Percentiles rank a stretch among this genome's conserved stretches.
Conservation (phyloP, 2,113 vertebrate species). For the Gymnarchus niloticus region DNA sequence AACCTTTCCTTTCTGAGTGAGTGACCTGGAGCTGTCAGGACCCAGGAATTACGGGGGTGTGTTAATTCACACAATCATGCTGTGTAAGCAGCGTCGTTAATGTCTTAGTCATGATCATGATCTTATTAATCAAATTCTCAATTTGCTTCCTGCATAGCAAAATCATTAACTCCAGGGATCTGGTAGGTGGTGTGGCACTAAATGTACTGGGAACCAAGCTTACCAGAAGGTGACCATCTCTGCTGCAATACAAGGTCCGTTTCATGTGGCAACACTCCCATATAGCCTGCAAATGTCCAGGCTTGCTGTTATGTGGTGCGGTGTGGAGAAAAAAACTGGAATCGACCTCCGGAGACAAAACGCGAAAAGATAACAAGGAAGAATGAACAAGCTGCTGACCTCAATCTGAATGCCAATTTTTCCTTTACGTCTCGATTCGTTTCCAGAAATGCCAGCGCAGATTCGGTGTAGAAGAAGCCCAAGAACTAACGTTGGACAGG, state of each 20-base stretch:
- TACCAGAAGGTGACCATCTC: not conserved
- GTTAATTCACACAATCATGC: not conserved
- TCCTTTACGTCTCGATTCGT: not conserved
- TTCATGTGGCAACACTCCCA: not conserved
- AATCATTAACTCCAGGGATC: not conserved
- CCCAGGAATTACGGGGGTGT: not conserved
- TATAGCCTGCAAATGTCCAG: too few relatives aligned
- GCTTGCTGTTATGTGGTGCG: not conserved
- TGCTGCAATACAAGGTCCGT: not conserved
- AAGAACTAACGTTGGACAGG: slow-evolving; percentile 31
- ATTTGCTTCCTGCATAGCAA: not conserved
- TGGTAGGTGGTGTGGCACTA: not conserved
- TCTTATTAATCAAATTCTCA: not conserved
- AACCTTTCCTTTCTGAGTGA: not conserved
- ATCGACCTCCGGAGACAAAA: not conserved
- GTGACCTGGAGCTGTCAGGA: not conserved
- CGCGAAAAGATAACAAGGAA: not conserved
- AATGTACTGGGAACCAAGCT: not conserved
- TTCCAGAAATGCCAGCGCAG: slow-evolving; percentile 5
- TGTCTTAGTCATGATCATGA: not conserved
- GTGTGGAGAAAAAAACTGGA: not conserved
- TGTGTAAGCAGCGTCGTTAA: not conserved
- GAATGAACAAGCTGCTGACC: not conserved
- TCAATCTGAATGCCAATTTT: not conserved
- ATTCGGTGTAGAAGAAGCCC: slow-evolving; percentile 9